A percentile compares a stretch with the other conserved stretches of the same genome.
Evolutionary conservation across 2,113 vertebrate genomes (phyloP).

Genomic region (Mesoclemmys tuberculata): DNA sequence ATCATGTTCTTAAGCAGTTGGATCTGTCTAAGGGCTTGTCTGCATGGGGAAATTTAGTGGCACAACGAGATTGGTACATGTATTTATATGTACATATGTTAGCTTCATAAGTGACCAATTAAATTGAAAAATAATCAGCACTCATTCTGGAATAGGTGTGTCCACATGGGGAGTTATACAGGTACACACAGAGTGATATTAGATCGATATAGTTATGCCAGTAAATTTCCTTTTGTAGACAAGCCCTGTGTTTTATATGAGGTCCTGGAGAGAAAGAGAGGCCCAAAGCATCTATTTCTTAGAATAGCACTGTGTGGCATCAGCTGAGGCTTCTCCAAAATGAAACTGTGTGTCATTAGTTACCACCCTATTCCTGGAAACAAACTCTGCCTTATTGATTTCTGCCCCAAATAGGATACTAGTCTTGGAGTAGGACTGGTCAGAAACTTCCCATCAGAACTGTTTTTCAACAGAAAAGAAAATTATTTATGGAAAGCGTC

Average conservation of each 20-base stretch:
- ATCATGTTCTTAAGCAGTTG: not conserved
- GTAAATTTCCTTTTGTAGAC: not conserved
- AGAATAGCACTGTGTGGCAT: not conserved
- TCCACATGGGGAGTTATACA: not conserved
- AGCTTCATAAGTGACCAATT: not conserved
- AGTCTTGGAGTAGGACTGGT: not conserved
- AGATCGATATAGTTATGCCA: not conserved
- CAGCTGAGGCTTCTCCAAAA: not conserved
- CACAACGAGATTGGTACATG: not conserved
- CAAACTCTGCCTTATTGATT: not conserved
- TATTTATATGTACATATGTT: not conserved
- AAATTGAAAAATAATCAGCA: not conserved
- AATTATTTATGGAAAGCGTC: not conserved
- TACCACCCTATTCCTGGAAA: not conserved
- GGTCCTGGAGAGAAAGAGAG: not conserved
- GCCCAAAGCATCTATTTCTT: not conserved
- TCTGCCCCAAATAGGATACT: not conserved
- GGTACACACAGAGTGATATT: not conserved
- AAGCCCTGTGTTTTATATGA: not conserved
- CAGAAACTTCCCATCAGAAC: not conserved
- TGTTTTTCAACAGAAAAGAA: not conserved
- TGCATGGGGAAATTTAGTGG: not conserved
- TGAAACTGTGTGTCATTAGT: not conserved
- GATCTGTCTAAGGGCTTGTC: not conserved
- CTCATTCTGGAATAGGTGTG: not conserved